Base-by-base conservation (phyloP, 2,113 vertebrate species). In the Callithrix jacchus region DNA sequence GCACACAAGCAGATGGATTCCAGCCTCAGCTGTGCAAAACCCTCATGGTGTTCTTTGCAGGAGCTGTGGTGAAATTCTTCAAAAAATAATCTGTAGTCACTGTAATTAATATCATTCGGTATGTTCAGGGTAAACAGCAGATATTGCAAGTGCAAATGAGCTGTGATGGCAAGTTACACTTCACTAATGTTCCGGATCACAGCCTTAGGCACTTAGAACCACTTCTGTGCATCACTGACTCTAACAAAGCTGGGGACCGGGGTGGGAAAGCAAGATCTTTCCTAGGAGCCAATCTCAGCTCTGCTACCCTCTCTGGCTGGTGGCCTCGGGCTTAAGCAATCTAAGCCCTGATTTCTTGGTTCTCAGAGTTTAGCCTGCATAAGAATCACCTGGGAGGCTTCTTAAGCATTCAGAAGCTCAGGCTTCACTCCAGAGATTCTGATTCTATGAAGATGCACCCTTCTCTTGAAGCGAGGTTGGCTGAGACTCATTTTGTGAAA, bases 401-500 rank as follows among this genome's bases (percentile, higher is more conserved):
- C 21, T 42, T 30, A 71, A n/a, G 6, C 20, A 47, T 77, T 81
- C 54, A 45, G 3, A 20, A 81, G 35, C 42, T 40, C 23, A 74
- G 45, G 68, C 73, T 83, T 76, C 27, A 49, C 54, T 73, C 71
- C 64, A 87, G 52, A 91, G 66, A 81, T 68, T 84, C 74, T 7
- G 70, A 95, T 83, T 90, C 40, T 47, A 32, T 2, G 45, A 66
- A 80, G 71, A 89, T 45, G 45, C 40, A 8, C 32, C 79, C 64
- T 87, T 47, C 27, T 84, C 64, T 71, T 56, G 49, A 87, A 91
- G 49, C 47, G 76, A 94, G 61, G 5, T 66, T 96, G 89, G 86
- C 87, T 83, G 49, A 70, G 83, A 40, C 56, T 94, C 79, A 83
- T 61, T 87, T 81, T 93, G 86, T 56, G 52, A 95, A 52, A 64